Conservation (phyloP, 2,888 invertebrate species). For the Euzetes globulus region DNA sequence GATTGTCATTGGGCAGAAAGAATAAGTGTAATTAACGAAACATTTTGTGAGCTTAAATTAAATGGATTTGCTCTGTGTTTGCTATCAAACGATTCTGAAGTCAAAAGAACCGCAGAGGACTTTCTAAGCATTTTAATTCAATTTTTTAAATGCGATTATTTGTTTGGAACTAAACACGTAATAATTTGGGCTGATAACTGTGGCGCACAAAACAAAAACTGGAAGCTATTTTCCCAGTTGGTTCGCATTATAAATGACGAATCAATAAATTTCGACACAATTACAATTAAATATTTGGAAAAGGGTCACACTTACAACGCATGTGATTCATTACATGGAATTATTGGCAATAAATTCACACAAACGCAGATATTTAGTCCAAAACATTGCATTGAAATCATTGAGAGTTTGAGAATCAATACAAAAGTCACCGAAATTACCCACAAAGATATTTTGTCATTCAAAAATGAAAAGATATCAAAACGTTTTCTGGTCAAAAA, state of each 20-base stretch:
- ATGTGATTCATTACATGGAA: background rate
- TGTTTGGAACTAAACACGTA: background rate
- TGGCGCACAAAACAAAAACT: background rate
- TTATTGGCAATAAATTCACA: background rate
- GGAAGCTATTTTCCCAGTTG: background rate
- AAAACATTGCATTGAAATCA: background rate
- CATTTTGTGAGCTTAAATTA: background rate
- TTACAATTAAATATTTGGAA: background rate
- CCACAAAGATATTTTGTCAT: background rate
- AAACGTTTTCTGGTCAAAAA: background rate
- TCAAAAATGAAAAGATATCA: background rate
- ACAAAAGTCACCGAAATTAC: background rate
- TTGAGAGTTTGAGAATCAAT: background rate
- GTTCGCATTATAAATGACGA: background rate
- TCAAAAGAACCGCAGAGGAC: background rate
- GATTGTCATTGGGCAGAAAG: background rate
- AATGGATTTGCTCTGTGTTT: background rate
- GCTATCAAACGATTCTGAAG: background rate
- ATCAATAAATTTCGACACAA: too few species aligned
- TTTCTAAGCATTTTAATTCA: background rate
- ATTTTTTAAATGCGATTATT: background rate
- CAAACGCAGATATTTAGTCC: background rate
- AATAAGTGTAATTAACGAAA: background rate
- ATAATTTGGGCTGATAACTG: background rate
- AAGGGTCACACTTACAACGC: background rate